phyloP scores from a whole-genome alignment of 1,140 invertebrate species.

The Papilio aristodemus region DNA sequence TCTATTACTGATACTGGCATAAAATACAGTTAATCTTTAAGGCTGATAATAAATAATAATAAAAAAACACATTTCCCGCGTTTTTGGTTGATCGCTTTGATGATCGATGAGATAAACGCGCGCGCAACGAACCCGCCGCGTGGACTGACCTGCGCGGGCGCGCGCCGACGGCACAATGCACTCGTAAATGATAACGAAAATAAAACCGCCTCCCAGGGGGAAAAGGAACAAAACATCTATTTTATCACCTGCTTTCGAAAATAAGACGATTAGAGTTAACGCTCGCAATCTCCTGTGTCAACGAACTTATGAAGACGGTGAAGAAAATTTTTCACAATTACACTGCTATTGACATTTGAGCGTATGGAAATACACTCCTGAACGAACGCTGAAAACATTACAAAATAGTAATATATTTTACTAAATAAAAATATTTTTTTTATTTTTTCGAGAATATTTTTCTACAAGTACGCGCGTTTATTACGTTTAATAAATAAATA shows the following conservation, averaged over 20 bases:
- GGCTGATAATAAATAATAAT: constrained; percentile 24
- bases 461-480: neutral
- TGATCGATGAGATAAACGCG: constrained; percentile 57
- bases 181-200: constrained; percentile 75
- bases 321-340: neutral
- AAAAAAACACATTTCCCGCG: constrained; percentile 32
- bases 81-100: constrained; percentile 39
- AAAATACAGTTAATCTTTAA: constrained; percentile 5
- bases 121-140: constrained; percentile 59
- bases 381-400: no score
- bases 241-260: constrained; percentile 26
- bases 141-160: constrained; percentile 61
- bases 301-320: neutral
- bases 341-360: neutral
- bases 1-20: neutral
- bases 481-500: neutral
- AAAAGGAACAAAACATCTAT: constrained; percentile 37
- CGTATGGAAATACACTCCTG: neutral
- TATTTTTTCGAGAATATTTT: neutral
- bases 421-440: no score
- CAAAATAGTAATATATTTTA: no score
- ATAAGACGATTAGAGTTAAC: constrained; percentile 13
- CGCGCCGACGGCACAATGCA: constrained; percentile 59
- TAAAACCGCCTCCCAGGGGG: constrained; percentile 70
- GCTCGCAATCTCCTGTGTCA: constrained; percentile 17